These are phyloP conservation scores for Paramormyrops hopkinsi DNA, from an alignment of 2,797 vertebrate genomes.

Conservation along the genomic window DNA sequence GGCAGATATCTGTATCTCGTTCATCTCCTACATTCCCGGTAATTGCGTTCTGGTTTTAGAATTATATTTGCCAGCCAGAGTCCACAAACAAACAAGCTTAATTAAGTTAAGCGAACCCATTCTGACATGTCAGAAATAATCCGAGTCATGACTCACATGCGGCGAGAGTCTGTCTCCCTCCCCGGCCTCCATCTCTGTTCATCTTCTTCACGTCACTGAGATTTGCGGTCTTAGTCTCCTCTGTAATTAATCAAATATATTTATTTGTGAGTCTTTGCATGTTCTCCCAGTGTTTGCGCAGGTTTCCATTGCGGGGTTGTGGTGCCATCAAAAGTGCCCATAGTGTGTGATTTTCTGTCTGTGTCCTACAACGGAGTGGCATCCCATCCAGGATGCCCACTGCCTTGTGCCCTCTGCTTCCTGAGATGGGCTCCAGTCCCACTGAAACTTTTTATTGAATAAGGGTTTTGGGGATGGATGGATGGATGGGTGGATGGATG, in stretches of 20 bases:
- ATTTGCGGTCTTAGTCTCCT: slow-evolving; percentile 36
- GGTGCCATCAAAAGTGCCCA: background rate
- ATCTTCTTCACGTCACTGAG: slow-evolving; percentile 27
- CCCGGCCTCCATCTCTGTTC: background rate
- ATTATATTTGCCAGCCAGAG: slow-evolving; percentile 48
- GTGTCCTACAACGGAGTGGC: background rate
- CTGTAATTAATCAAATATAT: slow-evolving; percentile 19
- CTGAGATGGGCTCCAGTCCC: background rate
- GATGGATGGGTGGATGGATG: background rate
- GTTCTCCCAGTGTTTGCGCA: background rate
- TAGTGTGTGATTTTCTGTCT: background rate
- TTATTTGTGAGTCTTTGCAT: background rate
- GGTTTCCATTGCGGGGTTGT: background rate
- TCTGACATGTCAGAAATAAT: slow-evolving; percentile 58
- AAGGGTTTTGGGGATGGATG: background rate
- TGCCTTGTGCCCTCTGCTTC: background rate
- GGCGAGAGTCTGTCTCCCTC: slow-evolving; percentile 26
- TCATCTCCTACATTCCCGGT: slow-evolving; percentile 42
- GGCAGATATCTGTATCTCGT: slow-evolving; percentile 52
- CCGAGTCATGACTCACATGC: slow-evolving; percentile 47
- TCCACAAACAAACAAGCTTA: slow-evolving; percentile 56
- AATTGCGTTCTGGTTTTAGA: slow-evolving; percentile 59
- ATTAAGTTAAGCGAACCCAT: slow-evolving; percentile 54
- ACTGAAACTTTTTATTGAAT: background rate
- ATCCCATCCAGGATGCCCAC: background rate